Conservation (phyloP, 2,888 invertebrate genomes). For the Caenorhabditis sinica region DNA sequence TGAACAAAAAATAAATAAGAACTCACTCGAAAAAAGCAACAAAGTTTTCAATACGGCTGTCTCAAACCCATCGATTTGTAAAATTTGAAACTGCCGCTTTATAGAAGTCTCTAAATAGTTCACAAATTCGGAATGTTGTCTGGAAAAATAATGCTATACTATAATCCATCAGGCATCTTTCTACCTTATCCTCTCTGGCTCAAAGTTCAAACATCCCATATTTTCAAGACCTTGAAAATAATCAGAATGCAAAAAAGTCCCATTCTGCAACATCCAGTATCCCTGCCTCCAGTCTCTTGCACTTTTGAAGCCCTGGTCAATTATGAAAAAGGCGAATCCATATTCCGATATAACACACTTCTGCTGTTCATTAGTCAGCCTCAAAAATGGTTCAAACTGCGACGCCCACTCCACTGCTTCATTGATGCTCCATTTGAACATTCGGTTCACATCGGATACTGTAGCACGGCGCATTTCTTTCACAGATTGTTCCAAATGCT, state of each 20-base stretch:
- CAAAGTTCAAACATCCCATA: neutral
- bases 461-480: constrained; percentile 54
- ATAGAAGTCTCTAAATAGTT: constrained; percentile 27
- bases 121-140: constrained; percentile 60
- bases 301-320: constrained; percentile 70
- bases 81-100: constrained; percentile 48
- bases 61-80: constrained; percentile 61
- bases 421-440: constrained; percentile 68
- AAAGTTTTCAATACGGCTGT: constrained; percentile 63
- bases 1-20: too few species aligned
- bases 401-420: constrained; percentile 71
- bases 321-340: constrained; percentile 68
- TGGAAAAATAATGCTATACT: too few species aligned
- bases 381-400: constrained; percentile 64
- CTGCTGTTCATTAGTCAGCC: constrained; percentile 46
- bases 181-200: neutral
- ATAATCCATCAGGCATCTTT: too few species aligned
- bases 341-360: constrained; percentile 69
- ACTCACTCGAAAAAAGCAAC: constrained; percentile 48
- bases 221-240: constrained; percentile 49
- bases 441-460: constrained; percentile 67
- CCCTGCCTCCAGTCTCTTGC: constrained; percentile 16
- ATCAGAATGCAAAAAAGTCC: constrained; percentile 60
- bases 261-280: constrained; percentile 68
- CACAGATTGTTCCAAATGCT: constrained; percentile 7